These are phyloP conservation scores for Halesus radiatus DNA, from an alignment of 1,140 invertebrate species.

Conservation along the genomic window DNA sequence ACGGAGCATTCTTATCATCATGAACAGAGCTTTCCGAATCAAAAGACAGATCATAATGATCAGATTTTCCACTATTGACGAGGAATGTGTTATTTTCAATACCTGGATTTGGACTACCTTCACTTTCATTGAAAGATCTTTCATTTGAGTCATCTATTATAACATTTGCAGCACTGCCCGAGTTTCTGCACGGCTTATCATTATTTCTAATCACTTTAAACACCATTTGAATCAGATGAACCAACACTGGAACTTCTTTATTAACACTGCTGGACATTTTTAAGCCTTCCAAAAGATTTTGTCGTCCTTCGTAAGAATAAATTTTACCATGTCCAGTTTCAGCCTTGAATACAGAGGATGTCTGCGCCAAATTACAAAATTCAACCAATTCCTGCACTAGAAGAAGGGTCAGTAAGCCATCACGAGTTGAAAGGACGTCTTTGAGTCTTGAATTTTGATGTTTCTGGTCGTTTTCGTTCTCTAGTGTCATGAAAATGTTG, in stretches of 20 bases:
- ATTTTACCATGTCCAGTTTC: conserved; percentile 67
- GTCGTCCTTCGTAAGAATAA: conserved; percentile 62
- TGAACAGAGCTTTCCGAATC: conserved; percentile 43
- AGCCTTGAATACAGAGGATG: conserved; percentile 68
- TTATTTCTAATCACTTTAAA: conserved; percentile 43
- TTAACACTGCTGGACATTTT: conserved; percentile 38
- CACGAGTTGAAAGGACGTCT: conserved; percentile 64
- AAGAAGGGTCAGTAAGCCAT: conserved; percentile 64
- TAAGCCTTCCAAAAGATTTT: conserved; percentile 37
- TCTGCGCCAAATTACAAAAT: conserved; percentile 68
- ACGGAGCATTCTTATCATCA: conserved; percentile 40
- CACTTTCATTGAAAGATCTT: conserved; percentile 44
- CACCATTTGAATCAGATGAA: conserved; percentile 43
- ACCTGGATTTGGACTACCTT: conserved; percentile 27
- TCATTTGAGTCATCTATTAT: conserved; percentile 27
- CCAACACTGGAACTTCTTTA: conserved; percentile 45
- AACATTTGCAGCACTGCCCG: background rate
- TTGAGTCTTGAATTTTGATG: conserved; percentile 65
- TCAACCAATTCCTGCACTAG: conserved; percentile 68
- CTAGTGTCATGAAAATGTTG: conserved; percentile 68
- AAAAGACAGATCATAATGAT: conserved; percentile 53
- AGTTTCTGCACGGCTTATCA: background rate
- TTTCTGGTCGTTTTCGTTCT: conserved; percentile 66
- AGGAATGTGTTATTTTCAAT: conserved; percentile 44
- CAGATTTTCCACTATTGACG: conserved; percentile 46